phyloP scores from a whole-genome alignment of 2,797 vertebrate species.

The Naso thynnoides region DNA sequence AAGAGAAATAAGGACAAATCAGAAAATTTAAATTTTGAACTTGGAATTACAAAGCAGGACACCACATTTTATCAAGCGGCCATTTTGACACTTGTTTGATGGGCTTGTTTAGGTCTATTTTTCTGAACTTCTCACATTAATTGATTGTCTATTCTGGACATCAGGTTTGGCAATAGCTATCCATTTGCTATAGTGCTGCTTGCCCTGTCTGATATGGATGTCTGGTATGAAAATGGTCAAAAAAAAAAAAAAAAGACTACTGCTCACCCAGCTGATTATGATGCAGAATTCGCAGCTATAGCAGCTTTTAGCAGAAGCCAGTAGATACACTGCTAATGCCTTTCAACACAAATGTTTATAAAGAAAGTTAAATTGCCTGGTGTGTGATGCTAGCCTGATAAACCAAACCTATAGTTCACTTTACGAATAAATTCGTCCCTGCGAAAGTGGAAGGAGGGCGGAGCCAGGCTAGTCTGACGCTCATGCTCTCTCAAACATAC shows the following conservation, averaged over 20 bases:
- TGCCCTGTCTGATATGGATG: neutral
- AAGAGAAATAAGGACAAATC: conserved; percentile 22
- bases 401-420: no score
- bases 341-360: neutral
- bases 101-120: neutral
- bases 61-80: neutral
- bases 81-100: conserved; percentile 35
- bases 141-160: conserved; percentile 12
- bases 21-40: conserved; percentile 19
- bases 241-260: neutral
- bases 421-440: no score
- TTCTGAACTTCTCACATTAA: conserved; percentile 11
- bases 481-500: neutral
- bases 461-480: no score
- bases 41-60: conserved; percentile 20
- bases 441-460: no score
- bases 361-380: neutral
- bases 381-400: no score
- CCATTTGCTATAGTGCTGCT: neutral
- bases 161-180: conserved; percentile 15
- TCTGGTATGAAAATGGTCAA: neutral
- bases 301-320: neutral
- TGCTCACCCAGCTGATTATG: neutral
- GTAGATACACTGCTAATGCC: neutral
- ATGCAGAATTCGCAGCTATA: no score